Evolutionary conservation across 2,113 vertebrate species (phyloP).

Genomic region (Tylochromis polylepis): DNA sequence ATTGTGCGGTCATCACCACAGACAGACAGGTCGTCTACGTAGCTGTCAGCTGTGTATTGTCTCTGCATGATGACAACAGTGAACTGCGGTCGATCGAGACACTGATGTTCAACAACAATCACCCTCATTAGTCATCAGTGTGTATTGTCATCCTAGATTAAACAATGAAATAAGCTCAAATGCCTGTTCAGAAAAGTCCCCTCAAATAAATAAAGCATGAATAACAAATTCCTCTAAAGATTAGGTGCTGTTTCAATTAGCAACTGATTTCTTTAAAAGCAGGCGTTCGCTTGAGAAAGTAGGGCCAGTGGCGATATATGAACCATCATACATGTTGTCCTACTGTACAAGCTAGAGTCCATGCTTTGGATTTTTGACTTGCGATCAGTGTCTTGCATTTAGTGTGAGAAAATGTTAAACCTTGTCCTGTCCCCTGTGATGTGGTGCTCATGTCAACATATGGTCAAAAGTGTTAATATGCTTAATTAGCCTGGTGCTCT

Average conservation of each 20-base stretch:
- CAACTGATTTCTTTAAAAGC: neutral
- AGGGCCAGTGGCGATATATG: neutral
- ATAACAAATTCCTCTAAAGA: neutral
- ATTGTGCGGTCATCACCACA: slow-evolving; percentile 21
- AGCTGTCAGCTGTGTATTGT: slow-evolving; percentile 32
- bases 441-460: slow-evolving; percentile 35
- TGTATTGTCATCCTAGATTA: neutral
- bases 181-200: neutral
- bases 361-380: neutral
- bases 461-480: slow-evolving; percentile 10
- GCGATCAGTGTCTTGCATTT: neutral
- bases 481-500: slow-evolving; percentile 27
- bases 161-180: neutral
- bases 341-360: neutral
- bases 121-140: slow-evolving; percentile 14
- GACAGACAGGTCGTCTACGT: slow-evolving; percentile 6
- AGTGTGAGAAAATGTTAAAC: neutral
- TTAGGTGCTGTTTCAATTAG: neutral
- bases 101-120: slow-evolving; percentile 15
- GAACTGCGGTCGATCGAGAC: slow-evolving; percentile 19
- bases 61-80: slow-evolving; percentile 1
- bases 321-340: neutral
- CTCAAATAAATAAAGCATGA: neutral
- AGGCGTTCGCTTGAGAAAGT: neutral
- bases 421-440: neutral